Conservation (phyloP, 53 echinoderm and acorn worm genomes). For the Echinometra lucunter region DNA sequence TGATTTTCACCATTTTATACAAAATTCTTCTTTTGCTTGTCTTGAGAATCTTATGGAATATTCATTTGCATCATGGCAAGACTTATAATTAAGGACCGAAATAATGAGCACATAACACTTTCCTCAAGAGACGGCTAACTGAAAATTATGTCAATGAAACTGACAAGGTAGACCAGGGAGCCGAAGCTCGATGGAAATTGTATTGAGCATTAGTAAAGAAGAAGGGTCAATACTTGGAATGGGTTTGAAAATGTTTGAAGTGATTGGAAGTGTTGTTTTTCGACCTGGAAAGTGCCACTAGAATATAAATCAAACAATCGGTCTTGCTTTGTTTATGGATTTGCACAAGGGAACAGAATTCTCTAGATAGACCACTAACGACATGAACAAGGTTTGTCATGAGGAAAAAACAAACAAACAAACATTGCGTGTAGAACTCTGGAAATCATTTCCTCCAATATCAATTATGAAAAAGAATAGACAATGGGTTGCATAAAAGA, state of each 20-base stretch:
- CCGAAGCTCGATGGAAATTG: not conserved
- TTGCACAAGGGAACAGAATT: not conserved
- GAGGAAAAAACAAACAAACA: no score
- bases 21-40: no score
- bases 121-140: not conserved
- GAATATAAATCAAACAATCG: not conserved
- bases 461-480: no score
- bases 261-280: not conserved
- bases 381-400: no score
- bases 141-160: not conserved
- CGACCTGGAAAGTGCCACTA: not conserved
- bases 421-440: no score
- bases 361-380: no score
- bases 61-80: no score
- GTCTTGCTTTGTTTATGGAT: not conserved
- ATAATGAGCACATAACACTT: not conserved
- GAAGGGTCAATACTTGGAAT: not conserved
- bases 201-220: not conserved
- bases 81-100: no score
- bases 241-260: not conserved
- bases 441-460: no score
- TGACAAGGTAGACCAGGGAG: not conserved
- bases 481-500: no score
- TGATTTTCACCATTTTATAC: no score
- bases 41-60: no score